phyloP scores from a whole-genome alignment of 2,888 invertebrate genomes.

The Xylota segnis region DNA sequence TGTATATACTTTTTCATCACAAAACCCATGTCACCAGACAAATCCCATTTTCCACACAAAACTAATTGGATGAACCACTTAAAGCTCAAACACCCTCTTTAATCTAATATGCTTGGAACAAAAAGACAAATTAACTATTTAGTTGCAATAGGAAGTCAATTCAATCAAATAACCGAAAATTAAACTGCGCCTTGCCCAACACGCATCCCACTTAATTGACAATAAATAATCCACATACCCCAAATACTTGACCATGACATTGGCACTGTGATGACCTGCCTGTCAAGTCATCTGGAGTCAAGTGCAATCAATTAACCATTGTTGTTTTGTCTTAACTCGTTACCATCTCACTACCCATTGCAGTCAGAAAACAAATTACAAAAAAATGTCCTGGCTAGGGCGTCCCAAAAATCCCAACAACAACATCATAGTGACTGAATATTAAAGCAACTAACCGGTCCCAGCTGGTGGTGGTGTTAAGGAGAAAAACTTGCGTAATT shows the following conservation, averaged over 20 bases:
- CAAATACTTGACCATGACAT: constrained; percentile 25
- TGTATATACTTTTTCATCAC: too few species aligned
- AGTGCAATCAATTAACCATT: constrained; percentile 47
- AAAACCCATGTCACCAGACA: too few species aligned
- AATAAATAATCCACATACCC: constrained; percentile 20
- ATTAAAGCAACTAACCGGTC: constrained; percentile 47
- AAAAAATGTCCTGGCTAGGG: constrained; percentile 54
- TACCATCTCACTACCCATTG: not conserved
- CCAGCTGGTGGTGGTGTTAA: constrained; percentile 40
- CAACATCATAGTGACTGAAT: constrained; percentile 56
- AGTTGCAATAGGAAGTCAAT: too few species aligned
- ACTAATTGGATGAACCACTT: too few species aligned
- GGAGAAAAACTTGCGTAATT: constrained; percentile 66
- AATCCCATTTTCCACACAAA: too few species aligned
- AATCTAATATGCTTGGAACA: too few species aligned
- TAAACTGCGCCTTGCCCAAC: not conserved
- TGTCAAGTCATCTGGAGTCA: constrained; percentile 30
- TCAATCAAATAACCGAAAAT: too few species aligned
- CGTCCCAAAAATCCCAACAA: constrained; percentile 51
- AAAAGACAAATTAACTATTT: too few species aligned
- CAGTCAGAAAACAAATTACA: constrained; percentile 48
- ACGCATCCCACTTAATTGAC: constrained; percentile 5
- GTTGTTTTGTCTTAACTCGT: constrained; percentile 8
- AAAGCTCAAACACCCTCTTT: too few species aligned
- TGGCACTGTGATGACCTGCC: constrained; percentile 11